Conservation (phyloP, 2,797 vertebrate species). For the Eulemur albifrons region DNA sequence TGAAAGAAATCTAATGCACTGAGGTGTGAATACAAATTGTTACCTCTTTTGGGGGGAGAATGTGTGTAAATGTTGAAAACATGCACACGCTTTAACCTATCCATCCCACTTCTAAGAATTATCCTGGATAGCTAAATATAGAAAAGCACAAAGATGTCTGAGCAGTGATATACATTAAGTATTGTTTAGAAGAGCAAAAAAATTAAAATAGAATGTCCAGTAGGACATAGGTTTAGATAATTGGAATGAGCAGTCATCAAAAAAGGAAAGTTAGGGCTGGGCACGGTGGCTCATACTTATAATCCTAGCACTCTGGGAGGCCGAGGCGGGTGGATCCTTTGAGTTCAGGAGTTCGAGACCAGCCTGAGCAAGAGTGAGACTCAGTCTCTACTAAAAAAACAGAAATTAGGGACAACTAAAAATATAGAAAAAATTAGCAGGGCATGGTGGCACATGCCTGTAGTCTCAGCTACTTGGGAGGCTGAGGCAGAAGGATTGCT, state of each 20-base stretch:
- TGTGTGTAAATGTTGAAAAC: background rate
- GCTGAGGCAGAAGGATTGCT: no score
- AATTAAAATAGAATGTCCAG: background rate
- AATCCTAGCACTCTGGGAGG: no score
- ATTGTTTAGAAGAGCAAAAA: background rate
- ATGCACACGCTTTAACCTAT: background rate
- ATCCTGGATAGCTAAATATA: background rate
- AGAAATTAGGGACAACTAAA: no score
- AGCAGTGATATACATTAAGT: background rate
- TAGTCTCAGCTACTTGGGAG: no score
- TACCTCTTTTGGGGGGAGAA: background rate
- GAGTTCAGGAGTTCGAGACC: no score
- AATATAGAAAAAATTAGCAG: no score
- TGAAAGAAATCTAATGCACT: background rate
- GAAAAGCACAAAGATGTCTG: background rate
- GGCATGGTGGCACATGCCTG: no score
- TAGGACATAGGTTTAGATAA: background rate
- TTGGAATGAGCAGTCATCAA: background rate
- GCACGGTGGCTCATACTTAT: no score
- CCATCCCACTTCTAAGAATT: background rate
- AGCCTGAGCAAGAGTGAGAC: no score
- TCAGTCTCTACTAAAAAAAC: no score
- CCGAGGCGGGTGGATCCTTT: no score
- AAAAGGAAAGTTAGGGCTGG: background rate
- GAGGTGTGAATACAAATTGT: background rate